Percentiles rank a stretch among this genome's conserved stretches.
These are phyloP conservation scores for Bombyx huttoni DNA, from an alignment of 2,888 invertebrate species.

Conservation along the genomic window DNA sequence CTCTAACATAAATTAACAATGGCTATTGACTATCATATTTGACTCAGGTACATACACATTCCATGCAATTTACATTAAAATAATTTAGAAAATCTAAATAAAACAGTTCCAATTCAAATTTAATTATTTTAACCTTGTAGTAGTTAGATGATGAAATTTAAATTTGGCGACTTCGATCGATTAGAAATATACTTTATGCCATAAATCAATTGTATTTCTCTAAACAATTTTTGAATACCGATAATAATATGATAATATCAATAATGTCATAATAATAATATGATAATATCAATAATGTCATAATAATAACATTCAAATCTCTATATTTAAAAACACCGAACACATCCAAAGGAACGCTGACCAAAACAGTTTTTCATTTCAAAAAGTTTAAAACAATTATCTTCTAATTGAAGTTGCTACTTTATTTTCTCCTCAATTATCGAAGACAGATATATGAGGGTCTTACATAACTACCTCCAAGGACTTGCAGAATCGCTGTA, in stretches of 20 bases:
- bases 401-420: too few relatives aligned
- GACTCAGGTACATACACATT: too few relatives aligned
- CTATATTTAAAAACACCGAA: not conserved
- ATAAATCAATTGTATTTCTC: not conserved
- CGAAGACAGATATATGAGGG: not conserved
- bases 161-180: not conserved
- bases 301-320: not conserved
- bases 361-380: too few relatives aligned
- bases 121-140: not conserved
- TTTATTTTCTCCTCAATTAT: too few relatives aligned
- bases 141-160: not conserved
- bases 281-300: too few relatives aligned
- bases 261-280: too few relatives aligned
- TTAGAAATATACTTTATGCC: not conserved
- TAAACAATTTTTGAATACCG: not conserved
- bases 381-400: too few relatives aligned
- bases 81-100: not conserved
- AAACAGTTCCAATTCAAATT: not conserved
- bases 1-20: too few relatives aligned
- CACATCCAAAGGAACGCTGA: too few relatives aligned
- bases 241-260: not conserved
- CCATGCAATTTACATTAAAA: too few relatives aligned
- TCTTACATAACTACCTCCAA: not conserved
- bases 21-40: too few relatives aligned
- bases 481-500: not conserved